Evolutionary conservation across 2,888 invertebrate species (phyloP), one percentile per base, ranked within the genome.

Genomic region (Julus scanicus): DNA sequence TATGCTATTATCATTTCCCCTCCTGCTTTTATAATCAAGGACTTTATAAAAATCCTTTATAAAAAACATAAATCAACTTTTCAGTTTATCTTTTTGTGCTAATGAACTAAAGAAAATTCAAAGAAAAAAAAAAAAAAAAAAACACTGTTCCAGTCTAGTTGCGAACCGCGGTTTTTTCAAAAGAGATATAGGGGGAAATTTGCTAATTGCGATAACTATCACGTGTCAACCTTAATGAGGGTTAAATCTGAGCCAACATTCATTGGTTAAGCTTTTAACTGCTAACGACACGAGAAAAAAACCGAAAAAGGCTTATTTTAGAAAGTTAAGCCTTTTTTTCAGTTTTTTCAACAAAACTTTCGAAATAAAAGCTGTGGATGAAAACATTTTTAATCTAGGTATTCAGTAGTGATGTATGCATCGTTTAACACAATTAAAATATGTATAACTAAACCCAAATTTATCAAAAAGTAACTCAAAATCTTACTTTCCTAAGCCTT

Each of bases 181-280:
- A 44, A 44, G 44, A 44, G 44, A 44, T 44, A 8, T 44, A 0
- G 44, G 13, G 53, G 13, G 13, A 53, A 53, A 53, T 13, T 13
- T 53, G 53, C 53, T 53, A 53, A 53, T 83, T 83, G 37, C 11
- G 83, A 83, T 83, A 83, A 83, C n/a, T 83, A 83, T 83, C 83
- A 83, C 3, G n/a, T 83, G 83, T 83, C 83, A 83, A 83, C 83
- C 83, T 20, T 83, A 83, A 83, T 83, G n/a, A 83, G 9, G 29
- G 15, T 20, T 83, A 83, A 83, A 37, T 29, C 37, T 83, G n/a
- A n/a, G n/a, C 29, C 29, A 20, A 83, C 37, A 53, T 53, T 53
- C 17, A 53, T 53, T 13, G 53, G 53, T 53, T 53, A 53, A 53
- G 13, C 53, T 13, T 44, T 53, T 53, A 53, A 53, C 53, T 53